Evolutionary conservation across 2,113 vertebrate genomes (phyloP).

Genomic region (Gadus macrocephalus): DNA sequence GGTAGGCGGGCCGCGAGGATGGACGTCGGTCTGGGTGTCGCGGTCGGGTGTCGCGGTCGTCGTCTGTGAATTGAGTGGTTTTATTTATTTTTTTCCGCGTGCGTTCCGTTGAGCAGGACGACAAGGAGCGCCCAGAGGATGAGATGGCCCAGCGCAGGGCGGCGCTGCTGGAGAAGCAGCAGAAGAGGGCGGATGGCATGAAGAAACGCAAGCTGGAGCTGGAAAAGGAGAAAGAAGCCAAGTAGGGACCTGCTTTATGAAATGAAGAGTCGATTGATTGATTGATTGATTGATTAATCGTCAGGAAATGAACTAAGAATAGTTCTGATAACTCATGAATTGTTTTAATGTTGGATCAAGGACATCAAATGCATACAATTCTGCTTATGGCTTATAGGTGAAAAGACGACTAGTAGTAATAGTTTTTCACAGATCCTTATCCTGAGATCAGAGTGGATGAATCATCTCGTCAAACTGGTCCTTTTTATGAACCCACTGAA

Average conservation of each 20-base stretch:
- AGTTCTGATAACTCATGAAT: no score
- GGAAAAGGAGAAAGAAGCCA: constrained; percentile 83
- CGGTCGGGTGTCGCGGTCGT: background rate
- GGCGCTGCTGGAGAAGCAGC: constrained; percentile 83
- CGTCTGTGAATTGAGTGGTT: no score
- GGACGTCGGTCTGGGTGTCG: background rate
- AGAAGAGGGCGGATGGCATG: constrained; percentile 82
- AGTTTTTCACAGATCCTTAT: no score
- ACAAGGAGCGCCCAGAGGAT: constrained; percentile 74
- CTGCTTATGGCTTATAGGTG: no score
- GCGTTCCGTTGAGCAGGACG: constrained; percentile 61
- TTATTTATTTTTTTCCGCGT: background rate
- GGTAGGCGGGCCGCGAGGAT: constrained; percentile 42
- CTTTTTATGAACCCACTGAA: no score
- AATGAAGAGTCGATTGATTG: background rate
- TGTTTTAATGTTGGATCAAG: no score
- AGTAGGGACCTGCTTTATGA: constrained; percentile 49
- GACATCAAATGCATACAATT: no score
- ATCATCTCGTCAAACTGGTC: no score
- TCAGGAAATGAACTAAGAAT: no score
- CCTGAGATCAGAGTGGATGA: no score
- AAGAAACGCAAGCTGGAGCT: constrained; percentile 80
- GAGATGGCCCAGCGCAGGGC: constrained; percentile 86
- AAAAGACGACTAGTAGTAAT: no score
- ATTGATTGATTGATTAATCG: no score